Evolutionary conservation across 92 coral and sea anemone genomes (phyloP).

Genomic region (Umimayanthus chanpuru): DNA sequence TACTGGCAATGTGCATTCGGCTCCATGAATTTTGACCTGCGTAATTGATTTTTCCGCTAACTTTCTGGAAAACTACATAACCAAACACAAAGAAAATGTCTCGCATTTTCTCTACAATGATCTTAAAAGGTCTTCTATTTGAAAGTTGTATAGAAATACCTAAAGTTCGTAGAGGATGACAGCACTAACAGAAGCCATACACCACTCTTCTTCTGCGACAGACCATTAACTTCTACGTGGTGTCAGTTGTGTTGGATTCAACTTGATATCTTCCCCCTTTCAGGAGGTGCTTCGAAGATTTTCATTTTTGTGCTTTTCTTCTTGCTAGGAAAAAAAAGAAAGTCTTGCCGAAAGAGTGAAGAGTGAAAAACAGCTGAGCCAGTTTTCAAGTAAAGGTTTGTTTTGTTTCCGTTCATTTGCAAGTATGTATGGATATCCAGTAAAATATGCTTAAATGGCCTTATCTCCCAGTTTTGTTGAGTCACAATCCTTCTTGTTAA

Average conservation of each 20-base stretch:
- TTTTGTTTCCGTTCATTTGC: not conserved
- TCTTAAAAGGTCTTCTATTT: too few relatives aligned
- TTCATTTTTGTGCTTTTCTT: not conserved
- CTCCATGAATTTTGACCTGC: too few relatives aligned
- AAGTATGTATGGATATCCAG: not conserved
- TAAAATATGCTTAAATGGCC: not conserved
- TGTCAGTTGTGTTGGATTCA: not conserved
- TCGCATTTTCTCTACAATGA: too few relatives aligned
- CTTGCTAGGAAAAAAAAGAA: conserved; percentile 67
- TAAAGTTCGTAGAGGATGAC: too few relatives aligned
- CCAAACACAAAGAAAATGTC: not conserved
- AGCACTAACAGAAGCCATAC: too few relatives aligned
- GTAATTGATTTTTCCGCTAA: not conserved
- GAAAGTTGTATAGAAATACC: too few relatives aligned
- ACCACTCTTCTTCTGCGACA: too few relatives aligned
- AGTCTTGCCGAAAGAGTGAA: conserved; percentile 54
- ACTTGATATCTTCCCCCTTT: not conserved
- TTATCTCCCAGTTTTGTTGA: not conserved
- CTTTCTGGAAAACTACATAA: not conserved
- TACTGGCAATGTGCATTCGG: too few relatives aligned
- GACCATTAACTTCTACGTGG: too few relatives aligned
- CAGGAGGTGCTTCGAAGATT: not conserved
- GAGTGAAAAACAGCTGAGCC: conserved; percentile 27
- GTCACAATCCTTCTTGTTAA: not conserved
- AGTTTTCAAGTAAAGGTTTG: not conserved